phyloP scores from a whole-genome alignment of 2,888 invertebrate genomes.

The Amaurobius ferox region DNA sequence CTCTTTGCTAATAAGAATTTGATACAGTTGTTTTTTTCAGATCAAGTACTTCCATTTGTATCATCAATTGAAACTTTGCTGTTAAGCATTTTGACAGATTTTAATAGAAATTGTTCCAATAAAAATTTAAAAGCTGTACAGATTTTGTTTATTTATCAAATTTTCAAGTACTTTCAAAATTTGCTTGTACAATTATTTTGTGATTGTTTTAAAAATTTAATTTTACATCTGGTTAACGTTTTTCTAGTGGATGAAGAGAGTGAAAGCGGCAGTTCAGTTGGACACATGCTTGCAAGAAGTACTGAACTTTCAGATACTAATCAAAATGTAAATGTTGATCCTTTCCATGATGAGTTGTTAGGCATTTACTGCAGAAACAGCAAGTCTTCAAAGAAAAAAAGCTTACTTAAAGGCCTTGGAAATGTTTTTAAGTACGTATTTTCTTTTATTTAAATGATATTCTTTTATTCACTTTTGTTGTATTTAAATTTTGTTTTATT shows the following conservation, averaged over 20 bases:
- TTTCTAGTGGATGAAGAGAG: conserved; percentile 80
- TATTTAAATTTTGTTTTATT: no score
- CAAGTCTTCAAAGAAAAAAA: conserved; percentile 78
- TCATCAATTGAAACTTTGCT: no score
- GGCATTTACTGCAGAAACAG: conserved; percentile 62
- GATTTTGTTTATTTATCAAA: no score
- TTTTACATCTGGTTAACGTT: conserved; percentile 13
- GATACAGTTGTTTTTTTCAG: no score
- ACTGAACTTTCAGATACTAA: conserved; percentile 20
- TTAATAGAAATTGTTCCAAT: no score
- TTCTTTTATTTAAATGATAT: no score
- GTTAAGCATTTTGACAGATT: no score
- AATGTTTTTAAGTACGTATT: conserved; percentile 84
- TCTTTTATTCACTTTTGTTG: no score
- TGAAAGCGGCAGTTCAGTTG: conserved; percentile 76
- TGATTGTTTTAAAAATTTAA: background rate
- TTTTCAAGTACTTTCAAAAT: no score
- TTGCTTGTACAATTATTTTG: background rate
- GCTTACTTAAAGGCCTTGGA: conserved; percentile 87
- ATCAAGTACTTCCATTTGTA: no score
- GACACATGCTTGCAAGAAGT: conserved; percentile 69
- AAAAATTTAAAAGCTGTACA: no score
- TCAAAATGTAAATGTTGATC: conserved; percentile 16
- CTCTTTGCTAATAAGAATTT: no score
- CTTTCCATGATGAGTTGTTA: conserved; percentile 44